A percentile compares a stretch with the other conserved stretches of the same genome.
These are phyloP conservation scores for Pseudorectes ferrugineus DNA, from an alignment of 2,113 vertebrate species.

Conservation along the genomic window DNA sequence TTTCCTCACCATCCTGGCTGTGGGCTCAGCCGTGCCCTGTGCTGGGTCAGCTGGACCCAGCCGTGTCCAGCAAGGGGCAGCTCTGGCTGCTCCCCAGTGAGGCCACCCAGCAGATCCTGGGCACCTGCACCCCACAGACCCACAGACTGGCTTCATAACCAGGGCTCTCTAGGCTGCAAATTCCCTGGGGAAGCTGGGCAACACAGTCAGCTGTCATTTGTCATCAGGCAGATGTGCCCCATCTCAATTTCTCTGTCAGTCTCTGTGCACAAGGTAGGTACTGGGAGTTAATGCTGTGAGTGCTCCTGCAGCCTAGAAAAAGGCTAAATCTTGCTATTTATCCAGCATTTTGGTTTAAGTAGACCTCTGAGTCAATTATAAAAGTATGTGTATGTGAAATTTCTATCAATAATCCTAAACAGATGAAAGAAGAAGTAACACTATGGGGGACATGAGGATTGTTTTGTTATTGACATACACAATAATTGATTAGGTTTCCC, in stretches of 20 bases:
- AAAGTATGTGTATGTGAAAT: neutral
- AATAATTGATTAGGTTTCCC: slow-evolving; percentile 56
- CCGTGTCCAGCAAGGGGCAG: neutral
- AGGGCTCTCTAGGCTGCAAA: neutral
- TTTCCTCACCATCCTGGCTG: neutral
- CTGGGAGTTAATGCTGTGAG: neutral
- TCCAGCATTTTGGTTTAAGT: neutral
- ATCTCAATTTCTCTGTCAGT: neutral
- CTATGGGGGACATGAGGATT: neutral
- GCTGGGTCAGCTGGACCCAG: neutral
- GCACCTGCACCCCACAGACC: fast-evolving
- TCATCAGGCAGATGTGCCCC: neutral
- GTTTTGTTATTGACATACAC: slow-evolving; percentile 51
- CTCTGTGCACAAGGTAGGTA: neutral
- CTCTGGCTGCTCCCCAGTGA: neutral
- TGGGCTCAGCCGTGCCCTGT: neutral
- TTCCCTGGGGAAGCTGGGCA: neutral
- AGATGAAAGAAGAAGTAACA: slow-evolving; percentile 8
- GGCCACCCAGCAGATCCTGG: no score
- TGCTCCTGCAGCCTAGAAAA: neutral
- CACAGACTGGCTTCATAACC: neutral
- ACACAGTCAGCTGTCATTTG: neutral
- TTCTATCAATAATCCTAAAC: slow-evolving; percentile 4
- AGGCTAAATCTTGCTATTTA: neutral
- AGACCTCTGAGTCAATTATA: neutral